phyloP scores from a whole-genome alignment of 2,113 vertebrate genomes.

The Felis chaus region DNA sequence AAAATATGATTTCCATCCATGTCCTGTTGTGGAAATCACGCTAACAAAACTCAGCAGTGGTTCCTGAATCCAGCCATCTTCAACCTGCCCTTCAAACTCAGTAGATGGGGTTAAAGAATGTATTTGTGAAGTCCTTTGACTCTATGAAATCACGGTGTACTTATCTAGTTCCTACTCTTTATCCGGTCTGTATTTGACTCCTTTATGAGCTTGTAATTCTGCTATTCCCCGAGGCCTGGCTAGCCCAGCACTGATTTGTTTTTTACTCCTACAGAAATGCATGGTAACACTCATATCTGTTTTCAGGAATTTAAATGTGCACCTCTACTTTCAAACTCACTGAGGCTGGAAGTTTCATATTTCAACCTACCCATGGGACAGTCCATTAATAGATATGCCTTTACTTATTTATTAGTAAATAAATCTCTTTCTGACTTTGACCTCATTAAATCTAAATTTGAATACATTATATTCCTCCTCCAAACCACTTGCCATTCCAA shows the following conservation, averaged over 20 bases:
- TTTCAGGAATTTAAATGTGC: not conserved
- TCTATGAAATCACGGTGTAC: not conserved
- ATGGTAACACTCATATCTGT: not conserved
- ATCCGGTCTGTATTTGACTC: not conserved
- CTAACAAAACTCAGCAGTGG: not conserved
- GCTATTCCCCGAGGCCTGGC: not conserved
- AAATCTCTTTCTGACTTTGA: not conserved
- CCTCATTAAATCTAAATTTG: not conserved
- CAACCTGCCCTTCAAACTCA: not conserved
- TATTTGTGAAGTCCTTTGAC: not conserved
- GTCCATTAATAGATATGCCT: not conserved
- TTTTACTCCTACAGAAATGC: not conserved
- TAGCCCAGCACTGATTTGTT: not conserved
- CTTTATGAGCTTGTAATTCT: not conserved
- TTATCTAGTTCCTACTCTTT: not conserved
- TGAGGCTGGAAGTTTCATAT: not conserved
- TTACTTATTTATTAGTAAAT: not conserved
- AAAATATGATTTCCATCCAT: not conserved
- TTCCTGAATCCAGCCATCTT: not conserved
- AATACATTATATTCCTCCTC: not conserved
- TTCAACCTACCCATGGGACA: not conserved
- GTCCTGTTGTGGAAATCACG: not conserved
- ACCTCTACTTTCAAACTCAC: not conserved
- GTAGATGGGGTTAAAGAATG: not conserved
- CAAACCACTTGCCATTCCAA: not conserved